Evolutionary conservation across 2,113 vertebrate genomes (phyloP).

Genomic region (Lipophrys pholis): DNA sequence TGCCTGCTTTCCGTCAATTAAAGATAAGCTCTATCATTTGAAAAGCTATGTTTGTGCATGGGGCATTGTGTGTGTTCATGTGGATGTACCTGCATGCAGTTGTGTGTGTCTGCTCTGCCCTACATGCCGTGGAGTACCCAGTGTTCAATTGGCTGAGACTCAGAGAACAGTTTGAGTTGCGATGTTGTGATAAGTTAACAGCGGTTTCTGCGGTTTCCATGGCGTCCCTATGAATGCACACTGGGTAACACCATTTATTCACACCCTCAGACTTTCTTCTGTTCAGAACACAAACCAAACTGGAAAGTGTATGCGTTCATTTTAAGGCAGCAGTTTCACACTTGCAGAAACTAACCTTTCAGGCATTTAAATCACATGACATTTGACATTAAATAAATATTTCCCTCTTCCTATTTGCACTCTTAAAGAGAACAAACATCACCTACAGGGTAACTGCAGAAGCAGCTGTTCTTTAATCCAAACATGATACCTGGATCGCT

Average conservation of each 20-base stretch:
- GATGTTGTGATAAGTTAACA: slow-evolving; percentile 48
- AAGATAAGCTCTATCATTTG: slow-evolving; percentile 58
- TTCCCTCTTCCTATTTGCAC: slow-evolving; percentile 18
- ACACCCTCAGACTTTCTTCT: slow-evolving; percentile 27
- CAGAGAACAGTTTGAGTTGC: slow-evolving; percentile 31
- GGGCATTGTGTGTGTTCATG: slow-evolving; percentile 8
- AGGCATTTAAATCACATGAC: slow-evolving; percentile 5
- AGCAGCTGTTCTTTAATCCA: slow-evolving; percentile 54
- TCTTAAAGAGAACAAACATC: slow-evolving; percentile 45
- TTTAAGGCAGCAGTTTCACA: slow-evolving; percentile 1
- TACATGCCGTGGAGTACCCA: slow-evolving; percentile 2
- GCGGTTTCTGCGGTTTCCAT: slow-evolving; percentile 60
- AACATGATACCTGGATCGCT: slow-evolving; percentile 27
- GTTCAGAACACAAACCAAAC: slow-evolving; percentile 39
- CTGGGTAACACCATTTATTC: slow-evolving; percentile 23
- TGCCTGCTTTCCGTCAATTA: slow-evolving; percentile 44
- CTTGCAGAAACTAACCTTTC: slow-evolving; percentile 9
- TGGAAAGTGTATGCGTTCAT: not conserved
- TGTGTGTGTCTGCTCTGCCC: slow-evolving; percentile 25
- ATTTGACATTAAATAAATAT: slow-evolving; percentile 1
- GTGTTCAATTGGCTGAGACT: slow-evolving; percentile 23
- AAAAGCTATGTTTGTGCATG: slow-evolving; percentile 28
- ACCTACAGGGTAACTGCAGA: slow-evolving; percentile 35
- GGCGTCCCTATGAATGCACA: slow-evolving; percentile 18
- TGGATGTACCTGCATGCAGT: slow-evolving; percentile 9